Evolutionary conservation across 2,888 invertebrate species (phyloP).

Genomic region (Trachelus stipa): DNA sequence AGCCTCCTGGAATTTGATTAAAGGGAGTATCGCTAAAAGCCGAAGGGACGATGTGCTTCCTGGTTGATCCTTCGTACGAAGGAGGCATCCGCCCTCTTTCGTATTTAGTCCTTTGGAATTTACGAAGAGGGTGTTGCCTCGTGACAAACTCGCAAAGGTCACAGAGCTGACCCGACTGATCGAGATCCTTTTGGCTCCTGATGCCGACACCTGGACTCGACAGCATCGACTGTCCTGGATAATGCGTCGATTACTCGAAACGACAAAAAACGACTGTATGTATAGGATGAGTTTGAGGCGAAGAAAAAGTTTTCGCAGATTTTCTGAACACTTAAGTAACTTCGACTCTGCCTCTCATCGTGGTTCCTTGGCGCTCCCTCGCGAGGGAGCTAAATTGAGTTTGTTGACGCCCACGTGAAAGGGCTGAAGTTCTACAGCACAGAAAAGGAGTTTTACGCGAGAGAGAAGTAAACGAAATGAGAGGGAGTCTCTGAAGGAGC

Average conservation of each 20-base stretch:
- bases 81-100: neutral
- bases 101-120: neutral
- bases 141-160: neutral
- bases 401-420: neutral
- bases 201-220: neutral
- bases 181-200: neutral
- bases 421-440: neutral
- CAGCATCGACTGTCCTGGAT: neutral
- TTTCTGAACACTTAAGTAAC: neutral
- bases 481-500: neutral
- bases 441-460: too few relatives aligned
- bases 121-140: neutral
- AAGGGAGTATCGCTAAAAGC: neutral
- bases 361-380: neutral
- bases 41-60: neutral
- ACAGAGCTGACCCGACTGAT: neutral
- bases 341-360: neutral
- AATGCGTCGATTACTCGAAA: neutral
- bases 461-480: too few relatives aligned
- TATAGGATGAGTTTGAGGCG: neutral
- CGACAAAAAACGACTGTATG: neutral
- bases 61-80: neutral
- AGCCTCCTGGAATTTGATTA: neutral
- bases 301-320: neutral
- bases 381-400: neutral